Conservation (phyloP, 2,113 vertebrate species). For the Calyptomena viridis region DNA sequence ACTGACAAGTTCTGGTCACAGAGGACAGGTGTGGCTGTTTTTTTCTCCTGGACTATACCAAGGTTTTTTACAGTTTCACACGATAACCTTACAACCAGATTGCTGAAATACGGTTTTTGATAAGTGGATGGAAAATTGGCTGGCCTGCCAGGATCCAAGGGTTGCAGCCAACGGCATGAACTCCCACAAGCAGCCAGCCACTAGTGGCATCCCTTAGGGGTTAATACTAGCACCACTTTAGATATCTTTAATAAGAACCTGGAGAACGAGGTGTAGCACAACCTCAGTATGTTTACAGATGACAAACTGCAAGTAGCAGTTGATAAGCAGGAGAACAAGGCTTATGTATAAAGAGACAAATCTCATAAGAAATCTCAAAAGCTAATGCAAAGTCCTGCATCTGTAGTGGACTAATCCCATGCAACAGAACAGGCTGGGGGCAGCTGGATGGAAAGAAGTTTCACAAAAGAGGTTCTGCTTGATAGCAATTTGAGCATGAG, state of each 20-base stretch:
- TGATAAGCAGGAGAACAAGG: background rate
- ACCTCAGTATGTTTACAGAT: background rate
- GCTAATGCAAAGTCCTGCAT: background rate
- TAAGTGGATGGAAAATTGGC: background rate
- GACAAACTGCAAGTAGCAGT: background rate
- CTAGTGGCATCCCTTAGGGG: no score
- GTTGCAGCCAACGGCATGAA: background rate
- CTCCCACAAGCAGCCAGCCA: background rate
- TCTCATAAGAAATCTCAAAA: background rate
- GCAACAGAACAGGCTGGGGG: background rate
- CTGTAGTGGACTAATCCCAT: background rate
- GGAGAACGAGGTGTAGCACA: background rate
- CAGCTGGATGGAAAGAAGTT: background rate
- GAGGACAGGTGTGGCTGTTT: background rate
- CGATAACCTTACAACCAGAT: background rate
- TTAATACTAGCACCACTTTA: background rate
- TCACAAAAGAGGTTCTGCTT: background rate
- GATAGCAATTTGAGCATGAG: background rate
- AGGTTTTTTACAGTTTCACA: background rate
- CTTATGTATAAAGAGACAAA: background rate
- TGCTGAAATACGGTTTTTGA: background rate
- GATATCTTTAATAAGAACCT: background rate
- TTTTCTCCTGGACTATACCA: background rate
- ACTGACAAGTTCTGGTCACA: background rate
- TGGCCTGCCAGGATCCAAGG: background rate